Evolutionary conservation across 2,797 vertebrate genomes (phyloP), one percentile per base, ranked within the genome.

Genomic region (Diceros bicornis): DNA sequence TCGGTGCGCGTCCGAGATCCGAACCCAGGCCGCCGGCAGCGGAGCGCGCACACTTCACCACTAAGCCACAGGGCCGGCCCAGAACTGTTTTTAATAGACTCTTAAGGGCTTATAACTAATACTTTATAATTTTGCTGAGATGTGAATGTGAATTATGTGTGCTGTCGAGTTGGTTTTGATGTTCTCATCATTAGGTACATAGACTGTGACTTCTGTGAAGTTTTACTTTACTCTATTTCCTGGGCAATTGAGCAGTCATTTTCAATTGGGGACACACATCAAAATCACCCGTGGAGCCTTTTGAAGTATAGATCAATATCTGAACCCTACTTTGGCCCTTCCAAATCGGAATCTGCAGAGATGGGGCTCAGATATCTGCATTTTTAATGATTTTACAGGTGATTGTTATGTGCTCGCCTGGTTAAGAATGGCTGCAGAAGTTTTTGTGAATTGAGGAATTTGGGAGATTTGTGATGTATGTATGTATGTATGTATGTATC

Each of bases 391-490:
- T 82, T 95, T 86, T 64, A 29, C 12, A 64, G 12, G 32, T 47
- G 32, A 95, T 82, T 93, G 23, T 75, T 23, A 25, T 13, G 52
- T 94, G 27, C 20, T 87, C 0, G 0, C 44, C 41, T 71, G 23
- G 12, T 93, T 81, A 93, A 95, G 86, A 87, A 87, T 61, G 21
- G 23, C 62, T 71, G 52, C 44, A 92, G 32, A 94, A 34, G 72
- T 61, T 66, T 94, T 89, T 89, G 25, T 87, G 75, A 75, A 66
- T 66, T 92, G 32, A 14, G 50, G 18, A 23, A 72, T 50, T 89
- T 57, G 41, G 44, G 27, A 16, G 10, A 47, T 90, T 86, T 92
- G 23, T 78, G 59, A 7, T 79, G 57, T n/a, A n/a, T n/a, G n/a
- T n/a, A n/a, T n/a, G n/a, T n/a, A n/a, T n/a, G n/a, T n/a, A n/a